Evolutionary conservation across 2,797 vertebrate species (phyloP).

Genomic region (Paedocypris micromegethes): DNA sequence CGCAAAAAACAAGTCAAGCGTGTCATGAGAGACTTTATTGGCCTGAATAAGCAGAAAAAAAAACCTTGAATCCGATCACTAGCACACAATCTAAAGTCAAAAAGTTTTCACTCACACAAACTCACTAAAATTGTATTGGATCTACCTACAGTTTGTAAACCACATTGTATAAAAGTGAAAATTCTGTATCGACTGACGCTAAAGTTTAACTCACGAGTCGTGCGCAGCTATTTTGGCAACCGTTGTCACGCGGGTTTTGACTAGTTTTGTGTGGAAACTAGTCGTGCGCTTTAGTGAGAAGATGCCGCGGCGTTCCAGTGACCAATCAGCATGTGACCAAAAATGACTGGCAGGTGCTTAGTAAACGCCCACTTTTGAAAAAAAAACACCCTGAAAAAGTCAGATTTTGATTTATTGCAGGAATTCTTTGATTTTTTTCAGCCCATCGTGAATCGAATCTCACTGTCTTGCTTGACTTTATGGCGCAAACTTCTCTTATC

Average conservation of each 20-base stretch:
- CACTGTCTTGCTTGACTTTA: slow-evolving; percentile 53
- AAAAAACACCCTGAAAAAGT: slow-evolving; percentile 22
- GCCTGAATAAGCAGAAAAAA: slow-evolving; percentile 27
- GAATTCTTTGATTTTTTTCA: slow-evolving; percentile 34
- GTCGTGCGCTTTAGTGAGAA: slow-evolving; percentile 13
- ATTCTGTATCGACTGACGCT: slow-evolving; percentile 9
- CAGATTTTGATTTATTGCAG: slow-evolving; percentile 16
- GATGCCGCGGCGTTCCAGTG: slow-evolving; percentile 15
- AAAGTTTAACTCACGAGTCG: slow-evolving; percentile 1
- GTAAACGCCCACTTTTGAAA: slow-evolving; percentile 19
- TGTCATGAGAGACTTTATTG: slow-evolving; percentile 27
- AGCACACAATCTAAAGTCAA: slow-evolving; percentile 11
- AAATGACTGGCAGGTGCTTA: slow-evolving; percentile 14
- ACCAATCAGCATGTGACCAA: slow-evolving; percentile 1
- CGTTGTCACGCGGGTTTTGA: slow-evolving; percentile 16
- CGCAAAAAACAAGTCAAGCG: not conserved
- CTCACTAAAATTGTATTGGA: slow-evolving; percentile 19
- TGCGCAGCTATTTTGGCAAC: slow-evolving; percentile 27
- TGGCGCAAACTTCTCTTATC: slow-evolving; percentile 56
- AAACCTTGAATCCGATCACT: slow-evolving; percentile 14
- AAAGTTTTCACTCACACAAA: slow-evolving; percentile 18
- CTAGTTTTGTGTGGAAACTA: slow-evolving; percentile 24
- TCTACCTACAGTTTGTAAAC: slow-evolving; percentile 13
- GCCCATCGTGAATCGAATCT: slow-evolving; percentile 47
- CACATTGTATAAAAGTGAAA: slow-evolving; percentile 36